These are phyloP conservation scores for Suricata suricatta DNA, from an alignment of 2,113 vertebrate genomes.

Conservation along the genomic window DNA sequence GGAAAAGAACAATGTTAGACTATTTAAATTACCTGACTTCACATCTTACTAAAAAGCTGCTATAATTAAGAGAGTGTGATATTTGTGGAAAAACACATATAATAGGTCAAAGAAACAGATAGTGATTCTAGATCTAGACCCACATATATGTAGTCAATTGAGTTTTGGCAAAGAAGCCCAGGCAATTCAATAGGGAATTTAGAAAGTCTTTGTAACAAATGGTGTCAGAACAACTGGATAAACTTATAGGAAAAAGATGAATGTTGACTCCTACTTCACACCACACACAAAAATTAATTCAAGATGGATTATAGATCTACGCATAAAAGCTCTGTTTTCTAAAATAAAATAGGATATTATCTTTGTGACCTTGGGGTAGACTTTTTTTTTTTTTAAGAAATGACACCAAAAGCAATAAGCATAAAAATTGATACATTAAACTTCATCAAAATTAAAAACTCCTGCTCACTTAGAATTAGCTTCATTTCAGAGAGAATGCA, in stretches of 20 bases:
- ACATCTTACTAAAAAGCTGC: neutral
- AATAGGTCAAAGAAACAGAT: neutral
- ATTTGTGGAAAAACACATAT: neutral
- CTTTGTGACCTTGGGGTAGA: neutral
- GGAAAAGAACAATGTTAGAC: neutral
- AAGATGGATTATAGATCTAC: neutral
- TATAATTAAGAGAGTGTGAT: neutral
- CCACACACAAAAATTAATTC: neutral
- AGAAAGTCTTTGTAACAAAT: neutral
- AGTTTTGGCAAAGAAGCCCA: neutral
- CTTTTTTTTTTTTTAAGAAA: neutral
- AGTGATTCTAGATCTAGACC: neutral
- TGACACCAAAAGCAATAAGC: neutral
- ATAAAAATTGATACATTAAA: neutral
- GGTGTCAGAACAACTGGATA: neutral
- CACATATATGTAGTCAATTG: neutral
- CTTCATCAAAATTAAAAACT: neutral
- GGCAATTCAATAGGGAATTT: neutral
- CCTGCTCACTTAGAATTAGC: neutral
- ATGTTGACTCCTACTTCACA: neutral
- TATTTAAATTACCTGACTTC: neutral
- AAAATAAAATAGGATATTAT: neutral
- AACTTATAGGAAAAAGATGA: constrained; percentile 4
- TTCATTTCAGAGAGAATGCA: neutral
- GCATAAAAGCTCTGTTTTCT: neutral